Evolutionary conservation across 2,797 vertebrate genomes (phyloP), one percentile per base, ranked within the genome.

Genomic region (Lepidocolaptes lacrymiger): DNA sequence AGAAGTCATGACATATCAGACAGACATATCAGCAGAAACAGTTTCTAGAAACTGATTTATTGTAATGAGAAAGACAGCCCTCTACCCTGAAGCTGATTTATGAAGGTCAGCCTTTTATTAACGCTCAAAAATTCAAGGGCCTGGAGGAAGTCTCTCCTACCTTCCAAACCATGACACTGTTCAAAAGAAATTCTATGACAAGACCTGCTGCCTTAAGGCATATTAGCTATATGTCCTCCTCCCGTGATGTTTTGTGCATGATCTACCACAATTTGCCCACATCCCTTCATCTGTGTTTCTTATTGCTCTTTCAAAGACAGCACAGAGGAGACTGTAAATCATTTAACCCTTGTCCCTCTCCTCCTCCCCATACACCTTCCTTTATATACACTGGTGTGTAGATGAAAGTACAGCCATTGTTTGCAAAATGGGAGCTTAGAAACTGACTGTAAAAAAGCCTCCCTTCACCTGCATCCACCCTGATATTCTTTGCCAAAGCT

Each of bases 191-290:
- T 56, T 41, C 43, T 48, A 6, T 16, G 5, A 41, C 32, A 21
- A 67, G 6, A 46, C 6, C 36, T 77, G 7, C 39, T 81, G 44
- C 48, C 22, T 84, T 55, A 59, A 27, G 18, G 3, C 14, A 8
- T 32, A 8, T 39, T 56, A 39, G 9, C 0, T 5, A 4, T 14
- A 44, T 0, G 2, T 41, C 11, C 37, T 52, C 14, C 32, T 73
- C 4, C 16, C 0, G 0, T 16, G 48, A 24, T 44, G 22, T 20
- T 39, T 36, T 74, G 32, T 61, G 10, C 22, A 17, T 4, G 3
- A 5, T 37, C 52, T 88, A 61, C 16, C 37, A 66, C 41, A 24
- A 17, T 37, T 80, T 64, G n/a, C n/a, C 20, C 12, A 15, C 8
- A 21, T 44, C 6, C 6, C 19, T 36, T 20, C 9, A 15, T 51